These are phyloP conservation scores for Caligus rogercresseyi DNA, from an alignment of 1,140 invertebrate species.

Conservation along the genomic window DNA sequence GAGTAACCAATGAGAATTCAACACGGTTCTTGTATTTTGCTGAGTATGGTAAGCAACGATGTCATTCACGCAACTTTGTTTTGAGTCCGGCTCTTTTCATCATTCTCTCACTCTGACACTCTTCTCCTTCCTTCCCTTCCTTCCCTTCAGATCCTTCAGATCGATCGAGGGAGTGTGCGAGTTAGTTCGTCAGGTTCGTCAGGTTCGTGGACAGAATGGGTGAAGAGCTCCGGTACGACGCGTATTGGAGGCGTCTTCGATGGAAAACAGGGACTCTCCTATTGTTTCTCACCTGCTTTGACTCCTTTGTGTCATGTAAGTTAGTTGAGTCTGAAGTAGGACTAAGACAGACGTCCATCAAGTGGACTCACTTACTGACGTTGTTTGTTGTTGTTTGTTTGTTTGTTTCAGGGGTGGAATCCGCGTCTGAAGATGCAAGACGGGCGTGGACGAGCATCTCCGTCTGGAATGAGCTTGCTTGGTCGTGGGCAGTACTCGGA, in stretches of 20 bases:
- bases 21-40: not conserved
- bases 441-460: conserved; percentile 76
- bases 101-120: too few relatives aligned
- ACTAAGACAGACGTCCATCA: not conserved
- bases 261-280: conserved; percentile 11
- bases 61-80: not conserved
- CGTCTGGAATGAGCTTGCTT: conserved; percentile 73
- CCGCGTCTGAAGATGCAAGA: conserved; percentile 23
- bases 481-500: conserved; percentile 81
- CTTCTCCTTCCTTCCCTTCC: too few relatives aligned
- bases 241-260: not conserved
- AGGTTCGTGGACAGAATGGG: not conserved
- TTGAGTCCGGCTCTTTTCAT: too few relatives aligned
- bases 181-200: not conserved
- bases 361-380: not conserved
- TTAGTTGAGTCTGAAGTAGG: not conserved
- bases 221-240: not conserved
- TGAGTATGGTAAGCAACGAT: too few relatives aligned
- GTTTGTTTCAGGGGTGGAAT: conserved; percentile 21
- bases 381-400: not conserved
- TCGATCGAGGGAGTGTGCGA: not conserved
- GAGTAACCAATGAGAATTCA: not conserved
- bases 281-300: conserved; percentile 15
- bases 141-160: not conserved
- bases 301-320: conserved; percentile 18